Percentiles rank a stretch among this genome's conserved stretches.
phyloP scores from a whole-genome alignment of 2,797 vertebrate species.

The Hydrophis major region DNA sequence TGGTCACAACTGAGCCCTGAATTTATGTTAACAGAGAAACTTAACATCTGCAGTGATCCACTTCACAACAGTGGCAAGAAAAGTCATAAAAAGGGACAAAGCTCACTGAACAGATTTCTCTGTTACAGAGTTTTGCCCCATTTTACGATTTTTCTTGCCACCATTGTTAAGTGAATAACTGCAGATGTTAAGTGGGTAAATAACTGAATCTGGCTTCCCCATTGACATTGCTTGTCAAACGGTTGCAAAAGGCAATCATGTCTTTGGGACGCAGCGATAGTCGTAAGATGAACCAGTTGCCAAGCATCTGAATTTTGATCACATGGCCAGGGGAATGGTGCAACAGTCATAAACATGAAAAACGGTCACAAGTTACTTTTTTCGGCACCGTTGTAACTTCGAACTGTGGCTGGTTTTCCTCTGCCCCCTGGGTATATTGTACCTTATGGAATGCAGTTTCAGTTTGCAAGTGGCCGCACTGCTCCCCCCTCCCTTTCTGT shows the following conservation, averaged over 20 bases:
- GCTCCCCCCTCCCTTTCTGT: too few species aligned
- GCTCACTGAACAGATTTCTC: too few species aligned
- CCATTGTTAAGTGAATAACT: background rate
- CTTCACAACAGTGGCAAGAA: too few species aligned
- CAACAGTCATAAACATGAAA: background rate
- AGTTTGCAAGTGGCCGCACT: too few species aligned
- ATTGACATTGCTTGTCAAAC: background rate
- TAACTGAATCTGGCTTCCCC: background rate
- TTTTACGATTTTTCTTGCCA: too few species aligned
- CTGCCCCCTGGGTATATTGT: too few species aligned
- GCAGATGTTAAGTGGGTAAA: background rate
- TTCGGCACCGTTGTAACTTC: background rate
- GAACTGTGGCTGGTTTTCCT: background rate
- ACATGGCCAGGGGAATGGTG: background rate
- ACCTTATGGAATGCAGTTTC: too few species aligned
- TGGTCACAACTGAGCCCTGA: background rate
- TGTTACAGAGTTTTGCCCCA: too few species aligned
- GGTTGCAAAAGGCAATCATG: background rate
- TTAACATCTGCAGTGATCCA: too few species aligned
- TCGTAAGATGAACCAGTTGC: background rate
- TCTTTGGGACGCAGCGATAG: background rate
- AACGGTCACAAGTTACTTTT: background rate
- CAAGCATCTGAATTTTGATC: background rate
- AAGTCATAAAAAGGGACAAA: too few species aligned
- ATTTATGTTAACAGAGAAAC: background rate